Base-by-base conservation (phyloP, 2,888 invertebrate genomes). In the Drosophila recens region DNA sequence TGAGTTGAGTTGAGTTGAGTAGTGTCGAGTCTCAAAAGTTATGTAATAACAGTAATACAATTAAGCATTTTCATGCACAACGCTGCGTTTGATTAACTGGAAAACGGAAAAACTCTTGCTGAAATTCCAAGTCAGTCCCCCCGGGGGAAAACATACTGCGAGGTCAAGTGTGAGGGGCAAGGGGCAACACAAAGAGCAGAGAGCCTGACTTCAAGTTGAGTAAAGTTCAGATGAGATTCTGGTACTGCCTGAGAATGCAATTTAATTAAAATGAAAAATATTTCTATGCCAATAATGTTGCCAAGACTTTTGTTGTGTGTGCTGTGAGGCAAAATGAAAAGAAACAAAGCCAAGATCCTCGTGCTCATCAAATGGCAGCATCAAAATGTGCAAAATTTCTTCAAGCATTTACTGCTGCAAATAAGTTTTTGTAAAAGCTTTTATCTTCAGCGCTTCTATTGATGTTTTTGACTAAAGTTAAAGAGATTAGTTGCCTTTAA, bases 191-290 rank as follows among this genome's bases (percentile, higher is more conserved):
- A 34, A 13, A 20, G 43, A 9, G 13, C 33, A 4, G n/a, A 10
- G 27, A 2, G 36, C n/a, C 61, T 23, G n/a, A 46, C 33, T 59
- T 57, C 8, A 15, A 49, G 43, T 38, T 17, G 40, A 30, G 59
- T 23, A 43, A 40, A 45, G 59, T 27, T 27, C 42, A 30, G 33
- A 36, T 53, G 61, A 58, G 72, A 53, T 40, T 36, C 56, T 61
- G 43, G 34, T 27, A 38, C 4, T 30, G 62, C 30, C 57, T 45
- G 67, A 63, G 81, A 81, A 87, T 84, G 83, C 87, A 87, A 88
- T 89, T 89, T 87, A 84, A 84, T 84, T 89, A 87, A 84, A 88
- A 84, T 64, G 67, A 73, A 70, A 77, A 67, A 73, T 78, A 78
- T 75, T 83, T 86, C 56, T 53, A 46, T 67, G 79, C 79, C 77